Percentiles rank a stretch among this genome's conserved stretches.
Evolutionary conservation across 1,140 invertebrate species (phyloP).

Genomic region (Tyrophagus putrescentiae): DNA sequence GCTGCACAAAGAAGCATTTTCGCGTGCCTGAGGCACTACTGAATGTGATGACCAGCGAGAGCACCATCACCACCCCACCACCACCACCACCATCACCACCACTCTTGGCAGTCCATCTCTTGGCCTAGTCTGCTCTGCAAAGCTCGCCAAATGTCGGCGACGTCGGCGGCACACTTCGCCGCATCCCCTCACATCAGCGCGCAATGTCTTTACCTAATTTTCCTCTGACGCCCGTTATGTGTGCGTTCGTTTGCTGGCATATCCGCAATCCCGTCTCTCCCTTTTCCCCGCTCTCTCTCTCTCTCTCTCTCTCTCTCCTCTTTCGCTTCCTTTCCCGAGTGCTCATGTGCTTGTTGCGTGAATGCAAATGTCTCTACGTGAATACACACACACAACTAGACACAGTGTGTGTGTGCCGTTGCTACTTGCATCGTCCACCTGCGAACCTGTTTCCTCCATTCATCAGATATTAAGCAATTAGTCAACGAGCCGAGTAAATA

Average conservation of each 20-base stretch:
- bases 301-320: too few species aligned
- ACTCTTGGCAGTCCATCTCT: not conserved
- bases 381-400: too few species aligned
- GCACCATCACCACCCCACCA: too few species aligned
- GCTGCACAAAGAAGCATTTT: not conserved
- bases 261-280: slow-evolving; percentile 9
- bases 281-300: not conserved
- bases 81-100: too few species aligned
- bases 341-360: not conserved
- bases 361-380: not conserved
- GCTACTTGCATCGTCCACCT: too few species aligned
- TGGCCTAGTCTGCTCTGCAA: slow-evolving; percentile 1
- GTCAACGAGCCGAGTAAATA: slow-evolving; percentile 14
- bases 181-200: not conserved
- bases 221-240: not conserved
- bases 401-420: too few species aligned
- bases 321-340: not conserved
- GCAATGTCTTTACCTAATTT: slow-evolving; percentile 9
- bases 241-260: too few species aligned
- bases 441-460: slow-evolving; percentile 5
- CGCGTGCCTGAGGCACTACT: not conserved
- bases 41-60: too few species aligned
- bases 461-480: slow-evolving; percentile 16
- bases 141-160: slow-evolving; percentile 8
- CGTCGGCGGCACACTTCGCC: not conserved